Evolutionary conservation across 2,888 invertebrate genomes (phyloP), one percentile per base, ranked within the genome.

Genomic region (Alitta virens): DNA sequence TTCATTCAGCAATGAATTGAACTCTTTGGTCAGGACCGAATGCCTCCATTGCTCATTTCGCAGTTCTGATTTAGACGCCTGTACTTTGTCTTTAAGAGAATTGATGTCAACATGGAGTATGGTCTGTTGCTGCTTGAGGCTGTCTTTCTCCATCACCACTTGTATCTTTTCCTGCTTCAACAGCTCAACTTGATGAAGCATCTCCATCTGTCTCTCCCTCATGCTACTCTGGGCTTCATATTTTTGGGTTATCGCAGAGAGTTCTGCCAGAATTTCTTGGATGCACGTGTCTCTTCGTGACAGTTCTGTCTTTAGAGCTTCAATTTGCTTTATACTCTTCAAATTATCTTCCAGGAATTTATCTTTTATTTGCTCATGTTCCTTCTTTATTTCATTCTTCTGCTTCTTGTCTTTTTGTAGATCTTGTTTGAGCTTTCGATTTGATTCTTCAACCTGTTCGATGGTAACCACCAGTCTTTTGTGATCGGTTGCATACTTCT

Each of bases 1-100:
- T 55, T 66, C 66, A n/a, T 66, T 62, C 50, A 66, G 33, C 56
- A 66, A 38, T 1, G 66, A 66, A 25, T 66, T 66, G 53, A 64
- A 66, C 50, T 66, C 61, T 43, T 62, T 61, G 26, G 66, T 66
- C 43, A 66, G 59, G 7, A 66, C 58, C 9, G 64, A 61, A 27
- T 66, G 66, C 1, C 66, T 33, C 51, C 62, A 27, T 14, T 55
- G 52, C 25, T 66, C 66, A 50, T 66, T 66, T 16, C 43, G 38
- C 27, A 66, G 40, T 24, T 65, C 64, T 16, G 59, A 40, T 18
- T 26, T 26, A 24, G 49, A 38, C 43, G 65, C 54, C 7, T 54
- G 54, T n/a, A 66, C 26, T 2, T 21, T 25, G 12, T 21, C 49
- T 25, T 62, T 26, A 21, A 65, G 51, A 25, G 38, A 51, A 14